Percentiles rank a stretch among this genome's conserved stretches.
Conservation (phyloP, 1,140 invertebrate genomes). For the Drosophila setifemur region DNA sequence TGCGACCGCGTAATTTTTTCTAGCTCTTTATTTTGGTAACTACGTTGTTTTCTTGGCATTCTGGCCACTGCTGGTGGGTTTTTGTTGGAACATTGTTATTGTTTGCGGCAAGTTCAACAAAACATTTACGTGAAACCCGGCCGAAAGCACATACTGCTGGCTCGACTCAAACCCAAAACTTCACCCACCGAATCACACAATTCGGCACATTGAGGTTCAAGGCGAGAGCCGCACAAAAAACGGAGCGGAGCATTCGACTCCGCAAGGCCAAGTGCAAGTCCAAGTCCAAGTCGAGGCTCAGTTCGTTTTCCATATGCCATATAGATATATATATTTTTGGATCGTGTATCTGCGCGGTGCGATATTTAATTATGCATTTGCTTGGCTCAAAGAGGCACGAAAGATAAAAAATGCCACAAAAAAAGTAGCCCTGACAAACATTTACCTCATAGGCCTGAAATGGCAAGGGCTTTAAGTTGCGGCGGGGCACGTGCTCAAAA, state of each 20-base stretch:
- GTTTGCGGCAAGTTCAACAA: constrained; percentile 69
- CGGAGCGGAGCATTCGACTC: constrained; percentile 60
- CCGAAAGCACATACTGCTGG: constrained; percentile 74
- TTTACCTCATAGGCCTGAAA: constrained; percentile 51
- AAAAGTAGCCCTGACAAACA: constrained; percentile 44
- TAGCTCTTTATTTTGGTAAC: constrained; percentile 23
- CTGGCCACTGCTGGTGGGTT: constrained; percentile 25
- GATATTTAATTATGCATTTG: constrained; percentile 52
- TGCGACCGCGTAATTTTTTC: constrained; percentile 56
- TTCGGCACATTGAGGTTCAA: constrained; percentile 80
- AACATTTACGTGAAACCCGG: constrained; percentile 43
- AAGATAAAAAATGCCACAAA: constrained; percentile 24
- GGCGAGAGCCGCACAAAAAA: constrained; percentile 40
- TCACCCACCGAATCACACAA: constrained; percentile 41
- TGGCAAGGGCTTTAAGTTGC: constrained; percentile 40
- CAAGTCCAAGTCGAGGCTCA: constrained; percentile 41
- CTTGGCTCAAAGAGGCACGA: constrained; percentile 38
- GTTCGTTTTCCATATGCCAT: constrained; percentile 32
- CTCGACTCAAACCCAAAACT: constrained; percentile 47
- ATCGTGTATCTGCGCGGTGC: constrained; percentile 11
- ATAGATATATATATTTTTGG: neutral
- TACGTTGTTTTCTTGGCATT: constrained; percentile 43
- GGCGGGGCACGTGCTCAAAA: constrained; percentile 26
- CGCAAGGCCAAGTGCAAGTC: constrained; percentile 73
- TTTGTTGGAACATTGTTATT: constrained; percentile 32